Conservation (phyloP, 2,113 vertebrate species). For the Saccopteryx leptura region DNA sequence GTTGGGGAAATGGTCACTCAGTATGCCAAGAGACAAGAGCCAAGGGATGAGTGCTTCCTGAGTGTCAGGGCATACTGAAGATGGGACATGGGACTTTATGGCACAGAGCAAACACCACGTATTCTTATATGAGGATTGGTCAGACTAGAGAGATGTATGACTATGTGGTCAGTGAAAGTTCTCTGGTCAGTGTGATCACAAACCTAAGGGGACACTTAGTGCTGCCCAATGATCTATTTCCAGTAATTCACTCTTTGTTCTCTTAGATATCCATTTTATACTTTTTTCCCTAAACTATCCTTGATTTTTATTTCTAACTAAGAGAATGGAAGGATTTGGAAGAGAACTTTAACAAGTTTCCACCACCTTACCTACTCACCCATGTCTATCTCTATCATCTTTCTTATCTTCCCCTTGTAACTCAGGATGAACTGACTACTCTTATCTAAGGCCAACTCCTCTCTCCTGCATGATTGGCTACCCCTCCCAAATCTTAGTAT, state of each 20-base stretch:
- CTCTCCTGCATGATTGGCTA: not conserved
- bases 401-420: not conserved
- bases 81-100: not conserved
- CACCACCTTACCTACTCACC: not conserved
- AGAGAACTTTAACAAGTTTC: not conserved
- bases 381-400: not conserved
- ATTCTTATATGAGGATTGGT: not conserved
- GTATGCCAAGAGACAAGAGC: not conserved
- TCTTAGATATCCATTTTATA: not conserved
- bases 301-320: slow-evolving; percentile 54
- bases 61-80: not conserved
- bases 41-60: not conserved
- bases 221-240: not conserved
- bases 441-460: not conserved
- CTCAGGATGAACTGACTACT: not conserved
- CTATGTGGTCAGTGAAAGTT: not conserved
- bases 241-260: not conserved
- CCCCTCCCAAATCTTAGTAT: not conserved
- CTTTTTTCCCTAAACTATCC: not conserved
- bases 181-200: not conserved
- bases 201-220: not conserved
- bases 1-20: slow-evolving; percentile 3
- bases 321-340: not conserved
- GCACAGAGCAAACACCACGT: not conserved
- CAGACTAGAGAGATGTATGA: not conserved